These are phyloP conservation scores for Nemotelus nigrinus DNA, from an alignment of 2,888 invertebrate genomes.

Conservation along the genomic window DNA sequence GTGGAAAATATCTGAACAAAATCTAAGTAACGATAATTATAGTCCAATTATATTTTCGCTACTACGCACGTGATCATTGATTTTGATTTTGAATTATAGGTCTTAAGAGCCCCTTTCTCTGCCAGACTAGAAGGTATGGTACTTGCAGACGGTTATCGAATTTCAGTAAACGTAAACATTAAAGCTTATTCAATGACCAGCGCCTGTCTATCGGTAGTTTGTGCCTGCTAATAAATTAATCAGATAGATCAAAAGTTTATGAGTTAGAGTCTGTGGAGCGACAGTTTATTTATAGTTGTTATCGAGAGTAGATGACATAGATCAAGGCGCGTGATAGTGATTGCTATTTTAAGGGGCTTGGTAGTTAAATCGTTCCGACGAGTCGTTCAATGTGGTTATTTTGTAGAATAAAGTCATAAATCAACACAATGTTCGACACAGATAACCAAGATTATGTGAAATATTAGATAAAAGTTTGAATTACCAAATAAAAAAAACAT, in stretches of 20 bases:
- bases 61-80: background rate
- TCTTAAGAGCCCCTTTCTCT: background rate
- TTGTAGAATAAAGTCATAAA: too few species aligned
- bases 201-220: background rate
- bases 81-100: background rate
- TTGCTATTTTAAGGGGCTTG: too few species aligned
- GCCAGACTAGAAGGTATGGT: background rate
- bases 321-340: background rate
- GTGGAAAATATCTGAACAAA: background rate
- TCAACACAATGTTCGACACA: too few species aligned
- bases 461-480: too few species aligned
- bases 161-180: background rate
- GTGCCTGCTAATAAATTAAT: constrained; percentile 1
- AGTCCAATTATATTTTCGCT: constrained; percentile 19
- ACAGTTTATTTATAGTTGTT: background rate
- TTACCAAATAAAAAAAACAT: too few species aligned
- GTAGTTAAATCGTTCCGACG: too few species aligned
- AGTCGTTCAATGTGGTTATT: too few species aligned
- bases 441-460: too few species aligned
- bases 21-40: background rate
- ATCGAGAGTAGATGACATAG: constrained; percentile 11
- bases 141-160: background rate
- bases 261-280: background rate
- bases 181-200: background rate
- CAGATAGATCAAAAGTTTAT: background rate